These are phyloP conservation scores for Albula glossodonta DNA, from an alignment of 2,113 vertebrate species.

Conservation along the genomic window DNA sequence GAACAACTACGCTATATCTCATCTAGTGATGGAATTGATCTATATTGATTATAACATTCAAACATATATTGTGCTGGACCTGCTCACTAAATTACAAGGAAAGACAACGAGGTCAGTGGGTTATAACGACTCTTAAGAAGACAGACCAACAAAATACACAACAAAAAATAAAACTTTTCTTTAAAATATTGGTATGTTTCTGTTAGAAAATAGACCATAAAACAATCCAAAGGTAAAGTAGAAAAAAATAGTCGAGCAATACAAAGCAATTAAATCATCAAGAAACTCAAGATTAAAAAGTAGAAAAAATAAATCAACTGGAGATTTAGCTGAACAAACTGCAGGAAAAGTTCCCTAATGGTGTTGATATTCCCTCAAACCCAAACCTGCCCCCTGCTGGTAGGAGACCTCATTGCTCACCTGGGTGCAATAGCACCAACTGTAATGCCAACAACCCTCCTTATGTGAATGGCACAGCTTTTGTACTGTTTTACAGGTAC, in stretches of 20 bases:
- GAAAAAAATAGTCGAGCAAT: background rate
- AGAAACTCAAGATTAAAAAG: background rate
- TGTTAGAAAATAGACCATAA: conserved; percentile 6
- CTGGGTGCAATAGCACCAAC: background rate
- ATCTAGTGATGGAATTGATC: background rate
- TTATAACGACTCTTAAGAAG: background rate
- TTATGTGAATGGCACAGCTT: background rate
- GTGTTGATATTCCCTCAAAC: background rate
- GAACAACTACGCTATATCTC: background rate
- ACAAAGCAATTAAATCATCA: background rate
- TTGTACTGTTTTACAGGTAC: background rate
- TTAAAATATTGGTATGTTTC: background rate
- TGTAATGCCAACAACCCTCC: background rate
- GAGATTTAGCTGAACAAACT: background rate
- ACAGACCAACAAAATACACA: background rate
- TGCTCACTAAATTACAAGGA: background rate
- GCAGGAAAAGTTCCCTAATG: background rate
- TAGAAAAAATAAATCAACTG: background rate
- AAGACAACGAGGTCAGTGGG: background rate
- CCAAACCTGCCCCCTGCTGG: background rate
- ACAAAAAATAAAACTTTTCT: background rate
- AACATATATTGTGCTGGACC: background rate
- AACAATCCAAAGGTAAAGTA: background rate
- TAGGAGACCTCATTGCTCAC: background rate
- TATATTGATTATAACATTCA: conserved; percentile 1